Conservation (phyloP, 2,888 invertebrate species). For the Drosophila emarginata region DNA sequence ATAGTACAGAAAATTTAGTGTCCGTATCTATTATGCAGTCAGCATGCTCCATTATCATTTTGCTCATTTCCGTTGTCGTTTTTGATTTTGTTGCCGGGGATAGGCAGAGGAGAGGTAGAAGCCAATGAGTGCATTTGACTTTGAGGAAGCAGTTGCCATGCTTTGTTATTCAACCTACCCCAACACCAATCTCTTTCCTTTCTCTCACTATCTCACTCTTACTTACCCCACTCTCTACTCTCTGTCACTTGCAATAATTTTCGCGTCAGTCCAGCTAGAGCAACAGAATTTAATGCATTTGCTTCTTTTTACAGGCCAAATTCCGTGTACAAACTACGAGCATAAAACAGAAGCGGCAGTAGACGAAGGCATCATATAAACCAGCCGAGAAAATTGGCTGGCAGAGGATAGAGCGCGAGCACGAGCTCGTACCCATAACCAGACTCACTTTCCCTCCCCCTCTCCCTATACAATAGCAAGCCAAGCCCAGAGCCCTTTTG, state of each 20-base stretch:
- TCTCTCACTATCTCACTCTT: neutral
- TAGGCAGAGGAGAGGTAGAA: conserved; percentile 12
- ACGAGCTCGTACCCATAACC: conserved; percentile 34
- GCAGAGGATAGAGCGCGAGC: conserved; percentile 48
- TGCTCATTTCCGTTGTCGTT: conserved; percentile 63
- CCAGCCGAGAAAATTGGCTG: neutral
- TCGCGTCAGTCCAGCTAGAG: conserved; percentile 67
- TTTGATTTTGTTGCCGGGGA: conserved; percentile 26
- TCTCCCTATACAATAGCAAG: conserved; percentile 31
- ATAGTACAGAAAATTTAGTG: conserved; percentile 14
- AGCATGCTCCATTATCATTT: conserved; percentile 67
- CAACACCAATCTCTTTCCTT: conserved; percentile 3
- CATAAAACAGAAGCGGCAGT: conserved; percentile 53
- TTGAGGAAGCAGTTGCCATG: conserved; percentile 12
- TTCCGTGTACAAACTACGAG: conserved; percentile 24
- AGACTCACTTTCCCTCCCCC: neutral
- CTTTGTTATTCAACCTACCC: conserved; percentile 10
- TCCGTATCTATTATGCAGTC: conserved; percentile 60
- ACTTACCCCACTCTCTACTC: conserved; percentile 28
- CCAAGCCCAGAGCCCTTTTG: conserved; percentile 15
- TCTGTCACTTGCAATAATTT: conserved; percentile 75
- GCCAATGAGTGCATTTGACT: conserved; percentile 56
- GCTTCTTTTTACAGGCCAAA: conserved; percentile 48
- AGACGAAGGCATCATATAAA: conserved; percentile 33
- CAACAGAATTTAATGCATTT: conserved; percentile 56